Evolutionary conservation across 92 coral and sea anemone species (phyloP).

Genomic region (Meandrina meandrites): DNA sequence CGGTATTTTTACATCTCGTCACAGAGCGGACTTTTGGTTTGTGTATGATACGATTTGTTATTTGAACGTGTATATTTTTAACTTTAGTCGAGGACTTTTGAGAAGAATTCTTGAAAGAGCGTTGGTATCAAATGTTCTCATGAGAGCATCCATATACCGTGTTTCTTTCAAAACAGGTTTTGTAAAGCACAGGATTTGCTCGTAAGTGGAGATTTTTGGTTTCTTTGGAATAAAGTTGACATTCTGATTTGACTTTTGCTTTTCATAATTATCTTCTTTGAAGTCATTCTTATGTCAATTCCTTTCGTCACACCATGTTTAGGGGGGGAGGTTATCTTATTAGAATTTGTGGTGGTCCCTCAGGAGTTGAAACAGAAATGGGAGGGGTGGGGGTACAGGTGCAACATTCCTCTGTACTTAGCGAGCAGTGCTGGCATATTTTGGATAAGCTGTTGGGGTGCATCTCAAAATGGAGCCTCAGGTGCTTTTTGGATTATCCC

Average conservation of each 20-base stretch:
- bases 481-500: too few relatives aligned
- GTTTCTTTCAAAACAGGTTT: slow-evolving; percentile 20
- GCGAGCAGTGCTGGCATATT: too few relatives aligned
- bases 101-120: slow-evolving; percentile 12
- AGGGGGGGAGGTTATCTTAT: too few relatives aligned
- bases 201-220: slow-evolving; percentile 17
- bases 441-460: too few relatives aligned
- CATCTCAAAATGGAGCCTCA: too few relatives aligned
- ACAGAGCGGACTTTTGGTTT: background rate
- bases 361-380: too few relatives aligned
- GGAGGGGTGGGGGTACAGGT: too few relatives aligned
- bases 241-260: background rate
- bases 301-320: too few relatives aligned
- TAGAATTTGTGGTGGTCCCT: too few relatives aligned
- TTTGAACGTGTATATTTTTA: background rate
- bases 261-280: background rate
- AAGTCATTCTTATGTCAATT: background rate
- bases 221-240: slow-evolving; percentile 26
- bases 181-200: background rate
- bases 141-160: background rate
- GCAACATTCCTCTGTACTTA: too few relatives aligned
- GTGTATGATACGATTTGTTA: background rate
- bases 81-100: slow-evolving; percentile 10
- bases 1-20: slow-evolving; percentile 9
- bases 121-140: background rate